Conservation (phyloP, 2,113 vertebrate species). For the Eublepharis macularius region DNA sequence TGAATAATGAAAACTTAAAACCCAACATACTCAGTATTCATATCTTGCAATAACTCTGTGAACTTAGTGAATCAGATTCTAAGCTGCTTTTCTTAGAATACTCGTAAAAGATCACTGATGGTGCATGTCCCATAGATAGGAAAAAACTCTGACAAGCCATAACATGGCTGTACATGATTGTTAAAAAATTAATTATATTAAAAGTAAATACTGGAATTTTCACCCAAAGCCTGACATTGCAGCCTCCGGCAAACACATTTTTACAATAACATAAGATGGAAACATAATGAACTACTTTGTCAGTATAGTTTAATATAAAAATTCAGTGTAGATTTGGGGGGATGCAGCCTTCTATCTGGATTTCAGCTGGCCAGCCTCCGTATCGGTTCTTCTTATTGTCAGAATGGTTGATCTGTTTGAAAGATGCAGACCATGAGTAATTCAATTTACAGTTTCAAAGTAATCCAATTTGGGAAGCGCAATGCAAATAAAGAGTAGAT, state of each 20-base stretch:
- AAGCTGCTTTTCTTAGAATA: not conserved
- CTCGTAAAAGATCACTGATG: not conserved
- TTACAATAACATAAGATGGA: conserved; percentile 27
- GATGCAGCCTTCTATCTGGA: conserved; percentile 79
- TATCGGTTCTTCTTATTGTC: conserved; percentile 66
- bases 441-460: not conserved
- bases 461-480: not conserved
- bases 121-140: not conserved
- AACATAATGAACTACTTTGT: conserved; percentile 17
- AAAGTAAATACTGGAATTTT: not conserved
- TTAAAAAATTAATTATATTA: not conserved
- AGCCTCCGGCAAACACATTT: not conserved
- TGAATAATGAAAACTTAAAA: too few relatives aligned
- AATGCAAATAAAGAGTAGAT: not conserved
- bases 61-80: not conserved
- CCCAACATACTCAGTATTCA: conserved; percentile 1
- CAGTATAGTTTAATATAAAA: conserved; percentile 9
- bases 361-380: conserved; percentile 75
- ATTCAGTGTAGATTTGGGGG: conserved; percentile 56
- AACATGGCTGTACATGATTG: too few relatives aligned
- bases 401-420: conserved; percentile 74
- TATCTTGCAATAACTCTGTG: not conserved
- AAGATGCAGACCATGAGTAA: not conserved
- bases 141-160: not conserved
- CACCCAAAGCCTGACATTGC: not conserved